These are phyloP conservation scores for Rhinatrema bivittatum DNA, from an alignment of 2,797 vertebrate species.

Conservation along the genomic window DNA sequence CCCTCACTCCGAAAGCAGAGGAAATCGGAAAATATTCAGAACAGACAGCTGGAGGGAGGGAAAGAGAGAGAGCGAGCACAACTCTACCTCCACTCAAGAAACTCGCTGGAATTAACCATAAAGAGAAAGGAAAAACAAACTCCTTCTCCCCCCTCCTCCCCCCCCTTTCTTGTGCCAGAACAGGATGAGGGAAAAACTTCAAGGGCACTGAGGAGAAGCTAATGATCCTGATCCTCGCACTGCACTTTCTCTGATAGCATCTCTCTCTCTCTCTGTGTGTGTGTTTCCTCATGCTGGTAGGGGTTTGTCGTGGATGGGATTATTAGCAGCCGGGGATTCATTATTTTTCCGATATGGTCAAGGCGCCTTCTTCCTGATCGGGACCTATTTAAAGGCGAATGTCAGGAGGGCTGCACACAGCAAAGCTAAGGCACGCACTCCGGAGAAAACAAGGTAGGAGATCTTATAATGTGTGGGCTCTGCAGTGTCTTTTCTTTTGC, in stretches of 20 bases:
- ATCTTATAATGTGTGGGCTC: not conserved
- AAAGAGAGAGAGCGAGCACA: not conserved
- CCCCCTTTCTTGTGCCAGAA: not conserved
- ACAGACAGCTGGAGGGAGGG: conserved; percentile 1
- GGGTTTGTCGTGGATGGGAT: conserved; percentile 20
- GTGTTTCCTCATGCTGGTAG: not conserved
- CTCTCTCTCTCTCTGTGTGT: conserved; percentile 2
- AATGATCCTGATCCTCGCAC: not conserved
- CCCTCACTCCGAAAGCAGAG: conserved; percentile 8
- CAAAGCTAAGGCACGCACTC: conserved; percentile 8
- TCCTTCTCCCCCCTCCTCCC: not conserved
- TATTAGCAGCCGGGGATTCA: conserved; percentile 13
- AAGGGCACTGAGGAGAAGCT: not conserved
- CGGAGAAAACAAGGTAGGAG: conserved; percentile 31
- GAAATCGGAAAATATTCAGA: conserved; percentile 2
- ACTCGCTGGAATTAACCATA: not conserved
- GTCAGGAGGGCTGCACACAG: not conserved
- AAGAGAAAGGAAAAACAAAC: not conserved
- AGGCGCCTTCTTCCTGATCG: conserved; percentile 25
- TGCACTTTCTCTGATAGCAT: not conserved
- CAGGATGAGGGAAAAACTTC: not conserved
- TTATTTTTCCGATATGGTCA: conserved; percentile 25
- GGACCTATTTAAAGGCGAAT: conserved; percentile 21
- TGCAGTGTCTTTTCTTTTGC: not conserved
- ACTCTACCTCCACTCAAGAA: not conserved